A percentile compares a stretch with the other conserved stretches of the same genome.
Conservation (phyloP, 2,797 vertebrate species). For the Bovichtus variegatus region DNA sequence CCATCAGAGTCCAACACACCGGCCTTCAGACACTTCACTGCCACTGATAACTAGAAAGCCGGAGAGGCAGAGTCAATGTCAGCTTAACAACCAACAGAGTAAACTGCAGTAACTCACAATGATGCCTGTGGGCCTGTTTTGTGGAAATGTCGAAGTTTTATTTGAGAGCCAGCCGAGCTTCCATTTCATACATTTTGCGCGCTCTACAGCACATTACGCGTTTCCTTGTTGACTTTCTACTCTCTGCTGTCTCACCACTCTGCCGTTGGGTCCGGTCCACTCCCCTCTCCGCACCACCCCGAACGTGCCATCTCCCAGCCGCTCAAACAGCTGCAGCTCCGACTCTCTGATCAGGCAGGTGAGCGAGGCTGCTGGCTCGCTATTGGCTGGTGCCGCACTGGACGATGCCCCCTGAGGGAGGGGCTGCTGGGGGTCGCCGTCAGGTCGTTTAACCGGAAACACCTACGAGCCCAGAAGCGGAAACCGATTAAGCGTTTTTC, state of each 20-base stretch:
- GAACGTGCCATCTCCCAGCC: conserved; percentile 95
- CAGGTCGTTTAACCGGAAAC: conserved; percentile 94
- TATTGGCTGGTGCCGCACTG: conserved; percentile 61
- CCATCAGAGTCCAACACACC: conserved; percentile 93
- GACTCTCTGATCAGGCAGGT: conserved; percentile 96
- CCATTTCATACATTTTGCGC: background rate
- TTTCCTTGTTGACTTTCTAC: background rate
- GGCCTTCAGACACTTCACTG: conserved; percentile 97
- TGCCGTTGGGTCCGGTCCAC: conserved; percentile 91
- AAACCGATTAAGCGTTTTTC: conserved; percentile 50
- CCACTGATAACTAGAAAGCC: conserved; percentile 89
- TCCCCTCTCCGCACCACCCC: conserved; percentile 95
- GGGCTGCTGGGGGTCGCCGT: conserved; percentile 86
- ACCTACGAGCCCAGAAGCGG: conserved; percentile 85
- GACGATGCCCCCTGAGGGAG: conserved; percentile 83
- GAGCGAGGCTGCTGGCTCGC: conserved; percentile 87
- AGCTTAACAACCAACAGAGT: background rate
- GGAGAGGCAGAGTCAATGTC: background rate
- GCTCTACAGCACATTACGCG: background rate
- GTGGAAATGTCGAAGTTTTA: too few relatives aligned
- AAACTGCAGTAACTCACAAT: background rate
- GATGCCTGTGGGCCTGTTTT: too few relatives aligned
- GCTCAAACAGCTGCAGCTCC: conserved; percentile 94
- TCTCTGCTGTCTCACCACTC: conserved; percentile 87
- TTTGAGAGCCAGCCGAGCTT: background rate